phyloP scores from a whole-genome alignment of 2,888 invertebrate species.

The Oscheius myriophilus region DNA sequence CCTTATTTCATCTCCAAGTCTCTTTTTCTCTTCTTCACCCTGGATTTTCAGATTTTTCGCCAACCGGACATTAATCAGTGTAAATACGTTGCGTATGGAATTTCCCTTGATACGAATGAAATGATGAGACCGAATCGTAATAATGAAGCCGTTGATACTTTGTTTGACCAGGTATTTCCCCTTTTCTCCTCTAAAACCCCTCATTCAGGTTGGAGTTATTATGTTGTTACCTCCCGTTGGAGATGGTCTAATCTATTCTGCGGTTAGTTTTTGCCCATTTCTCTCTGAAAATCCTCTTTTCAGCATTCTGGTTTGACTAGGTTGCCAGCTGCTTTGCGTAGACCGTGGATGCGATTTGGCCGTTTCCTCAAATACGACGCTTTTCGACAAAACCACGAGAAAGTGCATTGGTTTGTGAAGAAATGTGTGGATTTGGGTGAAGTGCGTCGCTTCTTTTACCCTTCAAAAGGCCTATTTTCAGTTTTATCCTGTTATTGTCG shows the following conservation, averaged over 20 bases:
- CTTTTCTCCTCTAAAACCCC: no score
- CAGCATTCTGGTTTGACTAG: conserved; percentile 34
- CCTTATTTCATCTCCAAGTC: no score
- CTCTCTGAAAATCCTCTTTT: not conserved
- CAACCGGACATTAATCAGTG: conserved; percentile 60
- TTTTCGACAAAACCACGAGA: conserved; percentile 20
- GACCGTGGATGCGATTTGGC: conserved; percentile 44
- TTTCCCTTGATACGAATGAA: conserved; percentile 13
- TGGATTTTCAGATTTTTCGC: conserved; percentile 46
- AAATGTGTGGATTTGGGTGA: conserved; percentile 34
- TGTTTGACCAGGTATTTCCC: conserved; percentile 30
- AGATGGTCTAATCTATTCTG: conserved; percentile 35
- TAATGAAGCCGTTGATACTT: conserved; percentile 11
- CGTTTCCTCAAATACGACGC: conserved; percentile 41
- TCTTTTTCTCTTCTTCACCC: not conserved
- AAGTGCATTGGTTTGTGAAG: conserved; percentile 31
- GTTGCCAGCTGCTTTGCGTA: conserved; percentile 17
- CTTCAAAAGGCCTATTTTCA: no score
- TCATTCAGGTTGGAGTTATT: conserved; percentile 32
- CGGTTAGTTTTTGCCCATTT: conserved; percentile 4
- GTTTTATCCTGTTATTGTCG: no score
- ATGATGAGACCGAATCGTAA: conserved; percentile 3
- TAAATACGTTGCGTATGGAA: conserved; percentile 50
- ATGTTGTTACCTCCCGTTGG: conserved; percentile 13
- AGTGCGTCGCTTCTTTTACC: conserved; percentile 12